Evolutionary conservation across 2,888 invertebrate species (phyloP).

Genomic region (Campaea margaritaria): DNA sequence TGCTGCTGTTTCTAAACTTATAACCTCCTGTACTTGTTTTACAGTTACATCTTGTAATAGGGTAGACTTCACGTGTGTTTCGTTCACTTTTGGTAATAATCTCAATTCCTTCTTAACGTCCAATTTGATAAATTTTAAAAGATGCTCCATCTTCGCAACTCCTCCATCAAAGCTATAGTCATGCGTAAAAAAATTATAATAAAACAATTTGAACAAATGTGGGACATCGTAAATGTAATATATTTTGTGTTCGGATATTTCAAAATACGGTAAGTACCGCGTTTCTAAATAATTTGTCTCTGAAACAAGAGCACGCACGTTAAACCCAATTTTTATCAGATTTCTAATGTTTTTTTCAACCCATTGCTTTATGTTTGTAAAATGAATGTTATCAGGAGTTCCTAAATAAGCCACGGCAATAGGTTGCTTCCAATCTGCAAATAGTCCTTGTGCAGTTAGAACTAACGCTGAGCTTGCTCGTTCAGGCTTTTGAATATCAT

Average conservation of each 20-base stretch:
- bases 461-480: constrained; percentile 29
- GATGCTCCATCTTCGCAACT: constrained; percentile 16
- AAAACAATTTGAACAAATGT: constrained; percentile 25
- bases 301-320: constrained; percentile 29
- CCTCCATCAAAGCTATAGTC: constrained; percentile 12
- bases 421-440: constrained; percentile 35
- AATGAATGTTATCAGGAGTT: background rate
- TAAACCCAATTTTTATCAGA: constrained; percentile 25
- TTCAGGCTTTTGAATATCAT: constrained; percentile 27
- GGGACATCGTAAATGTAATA: constrained; percentile 27
- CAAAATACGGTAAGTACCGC: background rate
- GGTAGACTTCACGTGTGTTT: constrained; percentile 20
- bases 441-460: constrained; percentile 33
- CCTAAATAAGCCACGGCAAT: constrained; percentile 27
- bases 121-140: constrained; percentile 20
- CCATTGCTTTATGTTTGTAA: constrained; percentile 24
- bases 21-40: constrained; percentile 26
- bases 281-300: constrained; percentile 16
- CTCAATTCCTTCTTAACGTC: constrained; percentile 23
- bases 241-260: constrained; percentile 14
- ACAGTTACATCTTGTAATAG: constrained; percentile 19
- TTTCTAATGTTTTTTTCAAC: constrained; percentile 17
- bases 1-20: constrained; percentile 32
- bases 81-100: constrained; percentile 30
- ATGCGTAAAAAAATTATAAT: constrained; percentile 26